These are phyloP conservation scores for Clistopyga incitator DNA, from an alignment of 2,888 invertebrate species.

Conservation along the genomic window DNA sequence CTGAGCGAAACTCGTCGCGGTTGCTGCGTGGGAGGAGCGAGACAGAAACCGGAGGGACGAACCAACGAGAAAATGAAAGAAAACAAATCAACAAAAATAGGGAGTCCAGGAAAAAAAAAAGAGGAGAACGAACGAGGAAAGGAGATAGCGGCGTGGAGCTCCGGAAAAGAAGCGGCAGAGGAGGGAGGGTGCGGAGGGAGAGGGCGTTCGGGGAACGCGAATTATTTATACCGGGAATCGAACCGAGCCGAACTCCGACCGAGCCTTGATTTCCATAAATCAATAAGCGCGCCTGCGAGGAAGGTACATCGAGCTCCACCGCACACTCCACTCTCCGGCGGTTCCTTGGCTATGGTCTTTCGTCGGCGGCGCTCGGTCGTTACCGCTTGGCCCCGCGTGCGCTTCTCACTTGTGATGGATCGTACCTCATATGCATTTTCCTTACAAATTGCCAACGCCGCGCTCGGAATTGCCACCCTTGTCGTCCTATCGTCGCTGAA, in stretches of 20 bases:
- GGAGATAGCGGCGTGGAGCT: constrained; percentile 30
- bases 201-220: constrained; percentile 70
- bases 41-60: constrained; percentile 46
- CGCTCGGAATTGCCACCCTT: constrained; percentile 65
- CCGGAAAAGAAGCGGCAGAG: constrained; percentile 45
- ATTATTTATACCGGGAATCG: constrained; percentile 73
- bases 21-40: constrained; percentile 63
- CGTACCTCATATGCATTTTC: constrained; percentile 75
- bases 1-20: constrained; percentile 57
- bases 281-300: constrained; percentile 72
- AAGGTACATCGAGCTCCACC: constrained; percentile 59
- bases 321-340: constrained; percentile 47
- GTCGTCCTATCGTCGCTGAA: constrained; percentile 56
- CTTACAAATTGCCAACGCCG: constrained; percentile 74
- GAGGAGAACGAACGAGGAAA: constrained; percentile 57
- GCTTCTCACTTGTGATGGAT: constrained; percentile 72
- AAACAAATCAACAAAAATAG: constrained; percentile 23
- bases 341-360: constrained; percentile 71
- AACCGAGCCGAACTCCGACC: constrained; percentile 71
- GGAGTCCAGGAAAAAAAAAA: constrained; percentile 31
- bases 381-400: constrained; percentile 68
- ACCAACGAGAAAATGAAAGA: constrained; percentile 40
- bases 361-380: constrained; percentile 66
- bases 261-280: constrained; percentile 78
- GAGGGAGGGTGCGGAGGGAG: constrained; percentile 27